These are phyloP conservation scores for Eclectus roratus DNA, from an alignment of 2,113 vertebrate species.

Conservation along the genomic window DNA sequence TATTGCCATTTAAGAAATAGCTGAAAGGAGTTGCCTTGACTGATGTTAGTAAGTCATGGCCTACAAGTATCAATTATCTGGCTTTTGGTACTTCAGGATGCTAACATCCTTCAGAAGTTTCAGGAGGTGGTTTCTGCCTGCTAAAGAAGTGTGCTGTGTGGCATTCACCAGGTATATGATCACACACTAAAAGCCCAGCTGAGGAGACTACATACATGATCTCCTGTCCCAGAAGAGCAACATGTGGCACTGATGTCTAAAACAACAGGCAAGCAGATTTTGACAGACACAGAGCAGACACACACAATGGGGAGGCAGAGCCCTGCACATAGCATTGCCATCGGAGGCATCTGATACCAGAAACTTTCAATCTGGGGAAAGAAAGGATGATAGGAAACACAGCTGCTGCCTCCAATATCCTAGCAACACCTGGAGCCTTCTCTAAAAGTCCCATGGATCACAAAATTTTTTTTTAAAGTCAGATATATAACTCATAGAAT, in stretches of 20 bases:
- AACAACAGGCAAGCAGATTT: not conserved
- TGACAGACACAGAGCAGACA: not conserved
- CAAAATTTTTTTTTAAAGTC: not conserved
- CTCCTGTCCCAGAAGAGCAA: not conserved
- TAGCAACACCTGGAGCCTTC: not conserved
- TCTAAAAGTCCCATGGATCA: not conserved
- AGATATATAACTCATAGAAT: not conserved
- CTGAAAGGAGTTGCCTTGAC: not conserved
- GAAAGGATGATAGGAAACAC: not conserved
- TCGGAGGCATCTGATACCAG: not conserved
- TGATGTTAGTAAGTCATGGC: not conserved
- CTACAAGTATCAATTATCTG: not conserved
- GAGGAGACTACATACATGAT: not conserved
- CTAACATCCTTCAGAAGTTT: not conserved
- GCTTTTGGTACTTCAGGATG: not conserved
- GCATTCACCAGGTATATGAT: not conserved
- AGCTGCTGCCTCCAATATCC: not conserved
- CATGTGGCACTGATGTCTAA: not conserved
- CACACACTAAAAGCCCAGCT: not conserved
- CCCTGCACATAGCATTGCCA: rapidly evolving
- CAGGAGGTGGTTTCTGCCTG: not conserved
- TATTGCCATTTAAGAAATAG: not conserved
- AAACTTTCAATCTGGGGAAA: not conserved
- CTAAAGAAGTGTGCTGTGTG: not conserved
- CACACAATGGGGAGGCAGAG: rapidly evolving